These are phyloP conservation scores for Nesogale talazaci DNA, from an alignment of 2,113 vertebrate species.

Conservation along the genomic window DNA sequence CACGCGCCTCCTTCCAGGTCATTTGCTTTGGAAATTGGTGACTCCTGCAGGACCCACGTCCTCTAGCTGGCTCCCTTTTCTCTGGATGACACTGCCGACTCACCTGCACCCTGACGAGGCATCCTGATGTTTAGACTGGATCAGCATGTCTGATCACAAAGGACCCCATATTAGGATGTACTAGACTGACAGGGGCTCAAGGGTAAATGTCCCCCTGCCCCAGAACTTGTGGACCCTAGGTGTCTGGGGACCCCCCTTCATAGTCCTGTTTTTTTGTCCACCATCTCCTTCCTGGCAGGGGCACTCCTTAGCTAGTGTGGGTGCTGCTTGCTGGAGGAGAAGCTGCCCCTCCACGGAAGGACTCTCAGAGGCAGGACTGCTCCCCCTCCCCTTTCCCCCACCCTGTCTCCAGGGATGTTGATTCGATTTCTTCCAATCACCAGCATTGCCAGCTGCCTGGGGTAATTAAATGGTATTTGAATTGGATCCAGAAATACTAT, in stretches of 20 bases:
- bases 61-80: background rate
- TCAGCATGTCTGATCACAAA: background rate
- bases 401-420: constrained; percentile 75
- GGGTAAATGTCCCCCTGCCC: background rate
- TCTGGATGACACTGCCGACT: background rate
- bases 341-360: background rate
- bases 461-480: constrained; percentile 87
- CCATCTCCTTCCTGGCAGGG: background rate
- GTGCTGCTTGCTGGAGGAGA: background rate
- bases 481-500: constrained; percentile 73
- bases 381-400: background rate
- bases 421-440: constrained; percentile 85
- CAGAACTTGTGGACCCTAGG: background rate
- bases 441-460: constrained; percentile 71
- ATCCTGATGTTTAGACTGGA: background rate
- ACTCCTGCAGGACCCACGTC: background rate
- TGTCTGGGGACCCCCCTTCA: background rate
- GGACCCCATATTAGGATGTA: too few species aligned
- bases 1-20: background rate
- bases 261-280: accelerated
- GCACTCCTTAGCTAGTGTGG: background rate
- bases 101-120: background rate
- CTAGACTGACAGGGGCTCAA: background rate
- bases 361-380: background rate
- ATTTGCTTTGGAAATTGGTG: constrained; percentile 8